Evolutionary conservation across 2,888 invertebrate species (phyloP).

Genomic region (Aleiodes alternator): DNA sequence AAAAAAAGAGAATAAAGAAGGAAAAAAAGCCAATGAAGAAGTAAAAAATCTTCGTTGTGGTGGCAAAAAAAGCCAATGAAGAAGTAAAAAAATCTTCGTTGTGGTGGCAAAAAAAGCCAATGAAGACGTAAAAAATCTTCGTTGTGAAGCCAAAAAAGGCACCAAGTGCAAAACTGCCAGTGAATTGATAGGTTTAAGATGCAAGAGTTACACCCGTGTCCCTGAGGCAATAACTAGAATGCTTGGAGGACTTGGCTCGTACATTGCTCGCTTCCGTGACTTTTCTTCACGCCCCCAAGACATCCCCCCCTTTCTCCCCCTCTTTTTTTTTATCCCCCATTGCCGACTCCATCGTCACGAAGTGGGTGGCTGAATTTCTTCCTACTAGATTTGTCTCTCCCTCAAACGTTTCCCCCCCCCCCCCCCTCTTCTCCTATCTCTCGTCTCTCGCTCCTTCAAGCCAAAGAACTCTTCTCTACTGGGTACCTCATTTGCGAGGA

Average conservation of each 20-base stretch:
- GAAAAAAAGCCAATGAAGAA: not conserved
- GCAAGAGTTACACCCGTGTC: constrained; percentile 38
- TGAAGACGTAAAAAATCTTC: too few species aligned
- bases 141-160: constrained; percentile 36
- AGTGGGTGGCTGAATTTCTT: constrained; percentile 27
- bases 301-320: constrained; percentile 4
- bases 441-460: constrained; percentile 23
- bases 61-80: constrained; percentile 27
- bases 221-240: constrained; percentile 38
- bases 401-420: not conserved
- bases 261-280: constrained; percentile 13
- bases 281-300: constrained; percentile 22
- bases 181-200: constrained; percentile 45
- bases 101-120: too few species aligned
- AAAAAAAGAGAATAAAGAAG: not conserved
- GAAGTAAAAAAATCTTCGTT: not conserved
- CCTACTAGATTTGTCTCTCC: constrained; percentile 39
- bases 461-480: constrained; percentile 12
- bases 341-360: constrained; percentile 19
- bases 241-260: constrained; percentile 25
- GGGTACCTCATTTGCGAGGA: constrained; percentile 43
- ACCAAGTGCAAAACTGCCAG: not conserved
- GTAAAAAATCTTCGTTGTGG: not conserved
- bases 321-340: constrained; percentile 3
- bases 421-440: constrained; percentile 16